Evolutionary conservation across 2,113 vertebrate genomes (phyloP).

Genomic region (Octodon degus): DNA sequence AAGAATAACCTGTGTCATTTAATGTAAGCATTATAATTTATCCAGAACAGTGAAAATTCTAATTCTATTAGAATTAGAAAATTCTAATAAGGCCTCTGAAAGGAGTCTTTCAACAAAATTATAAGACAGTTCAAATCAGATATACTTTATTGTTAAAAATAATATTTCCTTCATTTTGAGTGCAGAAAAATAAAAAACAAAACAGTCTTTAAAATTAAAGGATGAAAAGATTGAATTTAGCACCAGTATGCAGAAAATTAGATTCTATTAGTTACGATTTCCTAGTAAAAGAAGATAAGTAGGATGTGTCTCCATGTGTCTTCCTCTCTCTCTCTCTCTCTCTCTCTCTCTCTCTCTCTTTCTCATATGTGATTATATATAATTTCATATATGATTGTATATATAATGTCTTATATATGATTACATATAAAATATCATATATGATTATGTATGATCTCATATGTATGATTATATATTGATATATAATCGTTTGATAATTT

Average conservation of each 20-base stretch:
- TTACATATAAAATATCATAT: neutral
- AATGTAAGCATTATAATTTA: slow-evolving; percentile 6
- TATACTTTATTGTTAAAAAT: slow-evolving; percentile 25
- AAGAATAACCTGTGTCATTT: slow-evolving; percentile 50
- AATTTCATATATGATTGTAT: neutral
- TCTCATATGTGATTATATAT: too few relatives aligned
- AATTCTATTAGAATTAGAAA: neutral
- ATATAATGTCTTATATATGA: neutral
- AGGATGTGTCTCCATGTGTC: neutral
- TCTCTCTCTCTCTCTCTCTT: neutral
- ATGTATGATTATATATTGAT: neutral
- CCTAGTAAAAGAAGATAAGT: neutral
- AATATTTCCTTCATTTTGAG: slow-evolving; percentile 4
- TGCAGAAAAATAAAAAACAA: neutral
- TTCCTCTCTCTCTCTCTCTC: neutral
- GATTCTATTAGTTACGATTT: neutral
- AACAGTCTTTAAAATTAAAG: neutral
- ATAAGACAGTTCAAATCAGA: neutral
- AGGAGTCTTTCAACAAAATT: neutral
- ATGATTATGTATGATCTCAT: too few relatives aligned
- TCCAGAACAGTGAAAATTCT: neutral
- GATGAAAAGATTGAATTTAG: neutral
- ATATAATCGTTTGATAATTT: neutral
- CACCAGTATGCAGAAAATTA: neutral
- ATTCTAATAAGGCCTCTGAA: neutral